Evolutionary conservation across 1,140 invertebrate species (phyloP).

Genomic region (Eulimnadia texana): DNA sequence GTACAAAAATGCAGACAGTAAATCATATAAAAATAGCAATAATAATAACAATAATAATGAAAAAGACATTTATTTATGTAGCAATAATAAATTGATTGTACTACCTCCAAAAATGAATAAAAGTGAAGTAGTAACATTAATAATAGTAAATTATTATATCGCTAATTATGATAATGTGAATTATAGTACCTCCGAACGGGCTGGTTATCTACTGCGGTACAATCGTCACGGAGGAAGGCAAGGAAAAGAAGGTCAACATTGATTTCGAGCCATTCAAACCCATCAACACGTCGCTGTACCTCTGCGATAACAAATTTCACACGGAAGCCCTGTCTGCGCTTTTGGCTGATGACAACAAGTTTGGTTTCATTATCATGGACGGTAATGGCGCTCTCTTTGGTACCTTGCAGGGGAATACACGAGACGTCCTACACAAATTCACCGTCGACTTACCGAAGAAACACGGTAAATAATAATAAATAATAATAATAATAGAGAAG

Average conservation of each 20-base stretch:
- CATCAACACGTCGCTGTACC: conserved; percentile 97
- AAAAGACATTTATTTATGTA: too few relatives aligned
- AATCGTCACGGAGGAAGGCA: conserved; percentile 98
- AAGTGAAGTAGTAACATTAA: too few relatives aligned
- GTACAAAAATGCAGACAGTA: conserved; percentile 36
- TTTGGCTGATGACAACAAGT: conserved; percentile 97
- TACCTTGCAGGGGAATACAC: conserved; percentile 83
- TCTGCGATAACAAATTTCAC: conserved; percentile 99
- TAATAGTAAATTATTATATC: too few relatives aligned
- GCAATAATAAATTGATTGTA: too few relatives aligned
- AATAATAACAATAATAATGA: too few relatives aligned
- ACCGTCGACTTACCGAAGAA: conserved; percentile 99
- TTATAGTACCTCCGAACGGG: conserved; percentile 92
- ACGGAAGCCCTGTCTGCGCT: conserved; percentile 93
- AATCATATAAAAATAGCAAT: background rate
- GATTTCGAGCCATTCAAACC: conserved; percentile 99
- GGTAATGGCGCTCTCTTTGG: conserved; percentile 98
- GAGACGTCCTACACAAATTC: conserved; percentile 96
- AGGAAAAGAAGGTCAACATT: conserved; percentile 99
- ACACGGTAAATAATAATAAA: conserved; percentile 53
- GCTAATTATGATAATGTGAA: too few relatives aligned
- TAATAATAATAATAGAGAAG: background rate
- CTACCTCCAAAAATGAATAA: too few relatives aligned
- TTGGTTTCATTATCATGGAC: conserved; percentile 99
- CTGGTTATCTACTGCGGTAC: conserved; percentile 99